Conservation (phyloP, 2,888 invertebrate genomes). For the Dolichomitus sp. region DNA sequence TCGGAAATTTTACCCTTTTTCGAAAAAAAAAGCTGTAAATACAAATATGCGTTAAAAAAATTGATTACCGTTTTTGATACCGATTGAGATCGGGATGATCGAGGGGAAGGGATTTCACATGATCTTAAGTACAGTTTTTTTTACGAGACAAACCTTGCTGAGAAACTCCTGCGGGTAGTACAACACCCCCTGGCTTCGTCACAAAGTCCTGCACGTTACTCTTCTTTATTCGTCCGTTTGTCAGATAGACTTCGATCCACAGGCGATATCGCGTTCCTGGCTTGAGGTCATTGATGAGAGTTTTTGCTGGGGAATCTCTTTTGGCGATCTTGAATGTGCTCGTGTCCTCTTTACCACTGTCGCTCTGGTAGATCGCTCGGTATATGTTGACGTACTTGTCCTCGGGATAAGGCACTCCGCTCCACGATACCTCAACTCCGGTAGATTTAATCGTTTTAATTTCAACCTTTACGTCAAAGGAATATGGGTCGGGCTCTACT, state of each 20-base stretch:
- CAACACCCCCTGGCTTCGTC: slow-evolving; percentile 92
- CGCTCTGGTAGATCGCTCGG: slow-evolving; percentile 93
- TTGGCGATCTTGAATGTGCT: slow-evolving; percentile 93
- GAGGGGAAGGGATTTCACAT: no score
- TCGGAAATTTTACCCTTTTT: no score
- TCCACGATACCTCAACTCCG: slow-evolving; percentile 93
- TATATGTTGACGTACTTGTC: slow-evolving; percentile 97
- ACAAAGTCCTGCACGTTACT: slow-evolving; percentile 96
- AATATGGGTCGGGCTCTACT: slow-evolving; percentile 90
- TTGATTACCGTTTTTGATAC: no score
- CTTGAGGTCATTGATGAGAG: slow-evolving; percentile 90
- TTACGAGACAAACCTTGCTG: slow-evolving; percentile 86
- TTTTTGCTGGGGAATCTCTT: slow-evolving; percentile 90
- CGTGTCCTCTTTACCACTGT: slow-evolving; percentile 91
- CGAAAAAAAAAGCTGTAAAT: no score
- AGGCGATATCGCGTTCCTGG: slow-evolving; percentile 94
- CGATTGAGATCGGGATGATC: no score
- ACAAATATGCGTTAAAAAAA: no score
- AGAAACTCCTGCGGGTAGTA: slow-evolving; percentile 86
- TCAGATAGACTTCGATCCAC: slow-evolving; percentile 96
- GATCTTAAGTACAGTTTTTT: background rate
- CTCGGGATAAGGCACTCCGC: slow-evolving; percentile 95
- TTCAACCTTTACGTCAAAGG: slow-evolving; percentile 93
- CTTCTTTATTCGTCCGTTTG: slow-evolving; percentile 96
- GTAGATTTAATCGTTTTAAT: slow-evolving; percentile 92